Evolutionary conservation across 2,888 invertebrate genomes (phyloP).

Genomic region (Dynastes grantii): DNA sequence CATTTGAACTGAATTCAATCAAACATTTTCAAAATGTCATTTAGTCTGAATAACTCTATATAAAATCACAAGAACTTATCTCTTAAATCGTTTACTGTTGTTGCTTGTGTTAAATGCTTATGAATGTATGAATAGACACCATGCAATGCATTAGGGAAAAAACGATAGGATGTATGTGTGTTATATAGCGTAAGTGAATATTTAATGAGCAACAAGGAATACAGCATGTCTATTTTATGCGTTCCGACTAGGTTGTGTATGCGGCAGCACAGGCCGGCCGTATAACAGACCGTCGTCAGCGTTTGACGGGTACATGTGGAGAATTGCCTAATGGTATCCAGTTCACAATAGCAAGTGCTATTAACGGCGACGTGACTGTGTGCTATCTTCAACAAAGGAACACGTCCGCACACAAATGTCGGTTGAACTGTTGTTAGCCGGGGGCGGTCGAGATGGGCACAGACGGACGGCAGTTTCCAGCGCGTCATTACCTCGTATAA

Average conservation of each 20-base stretch:
- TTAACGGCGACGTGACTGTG: conserved; percentile 59
- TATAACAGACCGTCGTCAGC: conserved; percentile 38
- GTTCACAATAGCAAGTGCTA: conserved; percentile 57
- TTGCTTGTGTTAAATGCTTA: no score
- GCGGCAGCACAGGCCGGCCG: not conserved
- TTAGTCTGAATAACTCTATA: no score
- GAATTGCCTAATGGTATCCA: conserved; percentile 51
- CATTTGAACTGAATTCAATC: no score
- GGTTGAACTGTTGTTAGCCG: conserved; percentile 54
- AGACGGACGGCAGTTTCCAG: conserved; percentile 37
- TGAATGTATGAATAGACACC: no score
- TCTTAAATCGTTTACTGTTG: no score
- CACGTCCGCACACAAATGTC: conserved; percentile 55
- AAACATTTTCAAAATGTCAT: no score
- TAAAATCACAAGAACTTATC: no score
- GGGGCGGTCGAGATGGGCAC: conserved; percentile 57
- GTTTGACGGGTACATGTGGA: conserved; percentile 48
- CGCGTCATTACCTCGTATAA: conserved; percentile 53
- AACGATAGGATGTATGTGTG: no score
- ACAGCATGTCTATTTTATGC: conserved; percentile 37
- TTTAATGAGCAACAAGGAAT: conserved; percentile 36
- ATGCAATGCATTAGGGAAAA: no score
- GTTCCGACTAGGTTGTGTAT: conserved; percentile 17
- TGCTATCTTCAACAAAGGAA: conserved; percentile 57
- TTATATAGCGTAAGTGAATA: conserved; percentile 14